Percentiles rank a stretch among this genome's conserved stretches.
These are phyloP conservation scores for Watersipora subatra DNA, from an alignment of 1,140 invertebrate species.

Conservation along the genomic window DNA sequence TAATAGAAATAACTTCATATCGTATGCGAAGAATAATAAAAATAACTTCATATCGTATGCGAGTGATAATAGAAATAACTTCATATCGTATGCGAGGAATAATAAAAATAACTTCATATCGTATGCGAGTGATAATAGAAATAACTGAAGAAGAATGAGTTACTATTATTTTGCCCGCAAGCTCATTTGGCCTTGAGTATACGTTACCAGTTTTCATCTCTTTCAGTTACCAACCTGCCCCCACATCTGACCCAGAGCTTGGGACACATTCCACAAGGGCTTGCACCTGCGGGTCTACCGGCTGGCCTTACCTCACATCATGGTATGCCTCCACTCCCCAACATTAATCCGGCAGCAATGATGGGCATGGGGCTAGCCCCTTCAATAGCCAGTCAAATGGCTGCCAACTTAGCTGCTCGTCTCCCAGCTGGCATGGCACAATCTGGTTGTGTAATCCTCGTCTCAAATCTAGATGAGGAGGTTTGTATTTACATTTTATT, in stretches of 20 bases:
- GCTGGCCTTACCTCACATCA: background rate
- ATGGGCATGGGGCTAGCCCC: background rate
- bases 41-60: too few relatives aligned
- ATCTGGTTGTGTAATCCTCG: constrained; percentile 23
- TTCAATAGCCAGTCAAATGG: background rate
- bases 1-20: too few relatives aligned
- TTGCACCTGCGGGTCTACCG: background rate
- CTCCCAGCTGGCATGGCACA: constrained; percentile 5
- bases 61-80: too few relatives aligned
- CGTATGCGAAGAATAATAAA: too few relatives aligned
- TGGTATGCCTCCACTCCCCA: background rate
- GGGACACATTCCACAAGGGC: background rate
- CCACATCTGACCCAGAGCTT: background rate
- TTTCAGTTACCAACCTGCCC: too few relatives aligned
- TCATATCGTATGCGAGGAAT: too few relatives aligned
- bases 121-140: too few relatives aligned
- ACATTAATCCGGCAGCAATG: background rate
- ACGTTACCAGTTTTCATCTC: too few relatives aligned
- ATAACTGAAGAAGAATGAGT: too few relatives aligned
- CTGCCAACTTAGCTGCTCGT: constrained; percentile 5
- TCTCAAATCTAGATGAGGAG: constrained; percentile 37
- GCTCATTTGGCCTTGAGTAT: too few relatives aligned
- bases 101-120: too few relatives aligned
- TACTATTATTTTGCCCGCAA: too few relatives aligned
- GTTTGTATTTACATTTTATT: constrained; percentile 16